phyloP scores from a whole-genome alignment of 2,888 invertebrate genomes.

The Clistopyga incitator region DNA sequence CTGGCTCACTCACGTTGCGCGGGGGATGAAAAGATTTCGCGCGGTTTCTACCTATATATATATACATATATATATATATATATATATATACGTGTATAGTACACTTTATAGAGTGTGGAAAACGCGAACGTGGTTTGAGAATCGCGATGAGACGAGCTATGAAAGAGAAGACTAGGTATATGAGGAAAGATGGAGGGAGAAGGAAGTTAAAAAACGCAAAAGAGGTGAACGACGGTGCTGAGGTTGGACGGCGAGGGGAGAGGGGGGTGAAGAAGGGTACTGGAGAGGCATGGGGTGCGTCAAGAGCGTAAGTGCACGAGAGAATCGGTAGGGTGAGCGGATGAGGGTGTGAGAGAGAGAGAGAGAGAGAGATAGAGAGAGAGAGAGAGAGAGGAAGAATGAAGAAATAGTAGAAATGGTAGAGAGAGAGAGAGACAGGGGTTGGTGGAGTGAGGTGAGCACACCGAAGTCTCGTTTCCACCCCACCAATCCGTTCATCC shows the following conservation, averaged over 20 bases:
- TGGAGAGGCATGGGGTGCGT: conserved; percentile 71
- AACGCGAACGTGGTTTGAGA: conserved; percentile 50
- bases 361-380: conserved; percentile 26
- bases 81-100: neutral
- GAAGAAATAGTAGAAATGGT: conserved; percentile 12
- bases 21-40: conserved; percentile 73
- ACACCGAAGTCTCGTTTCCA: conserved; percentile 33
- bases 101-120: conserved; percentile 9
- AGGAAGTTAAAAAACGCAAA: conserved; percentile 18
- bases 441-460: conserved; percentile 41
- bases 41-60: conserved; percentile 64
- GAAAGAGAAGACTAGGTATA: conserved; percentile 7
- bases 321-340: conserved; percentile 59
- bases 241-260: conserved; percentile 1
- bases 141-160: conserved; percentile 40
- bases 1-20: conserved; percentile 16
- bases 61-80: neutral
- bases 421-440: conserved; percentile 25
- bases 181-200: conserved; percentile 14
- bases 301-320: conserved; percentile 78
- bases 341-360: conserved; percentile 1
- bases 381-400: conserved; percentile 21
- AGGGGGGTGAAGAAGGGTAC: conserved; percentile 56
- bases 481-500: neutral
- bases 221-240: conserved; percentile 20